phyloP scores from a whole-genome alignment of 2,797 vertebrate species.

The Aphelocoma californica region DNA sequence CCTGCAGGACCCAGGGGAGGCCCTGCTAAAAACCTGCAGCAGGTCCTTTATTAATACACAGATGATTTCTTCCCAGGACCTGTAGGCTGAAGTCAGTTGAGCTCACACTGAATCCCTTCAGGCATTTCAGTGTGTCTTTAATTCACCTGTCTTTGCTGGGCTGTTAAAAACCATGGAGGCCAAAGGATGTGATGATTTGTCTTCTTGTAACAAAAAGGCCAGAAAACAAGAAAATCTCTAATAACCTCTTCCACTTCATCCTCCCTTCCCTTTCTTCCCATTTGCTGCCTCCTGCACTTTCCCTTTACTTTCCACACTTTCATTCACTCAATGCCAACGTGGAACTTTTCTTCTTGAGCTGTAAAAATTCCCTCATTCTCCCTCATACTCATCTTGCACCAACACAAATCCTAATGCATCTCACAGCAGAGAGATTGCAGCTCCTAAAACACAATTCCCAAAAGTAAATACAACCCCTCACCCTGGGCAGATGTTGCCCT shows the following conservation, averaged over 20 bases:
- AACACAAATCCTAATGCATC: not conserved
- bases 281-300: not conserved
- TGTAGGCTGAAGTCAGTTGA: rapidly evolving
- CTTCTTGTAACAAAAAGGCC: not conserved
- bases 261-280: not conserved
- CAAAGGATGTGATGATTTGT: not conserved
- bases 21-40: not conserved
- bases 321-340: rapidly evolving
- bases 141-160: not conserved
- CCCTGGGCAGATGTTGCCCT: not conserved
- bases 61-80: not conserved
- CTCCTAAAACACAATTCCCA: not conserved
- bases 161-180: not conserved
- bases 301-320: not conserved
- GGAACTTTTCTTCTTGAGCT: not conserved
- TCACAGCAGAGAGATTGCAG: not conserved
- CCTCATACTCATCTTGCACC: not conserved
- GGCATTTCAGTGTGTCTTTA: not conserved
- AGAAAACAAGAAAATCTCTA: not conserved
- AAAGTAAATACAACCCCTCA: not conserved
- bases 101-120: not conserved
- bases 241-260: not conserved
- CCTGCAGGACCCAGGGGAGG: not conserved
- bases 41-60: not conserved
- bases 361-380: not conserved